Conservation (phyloP, 2,113 vertebrate species). For the Limanda limanda region DNA sequence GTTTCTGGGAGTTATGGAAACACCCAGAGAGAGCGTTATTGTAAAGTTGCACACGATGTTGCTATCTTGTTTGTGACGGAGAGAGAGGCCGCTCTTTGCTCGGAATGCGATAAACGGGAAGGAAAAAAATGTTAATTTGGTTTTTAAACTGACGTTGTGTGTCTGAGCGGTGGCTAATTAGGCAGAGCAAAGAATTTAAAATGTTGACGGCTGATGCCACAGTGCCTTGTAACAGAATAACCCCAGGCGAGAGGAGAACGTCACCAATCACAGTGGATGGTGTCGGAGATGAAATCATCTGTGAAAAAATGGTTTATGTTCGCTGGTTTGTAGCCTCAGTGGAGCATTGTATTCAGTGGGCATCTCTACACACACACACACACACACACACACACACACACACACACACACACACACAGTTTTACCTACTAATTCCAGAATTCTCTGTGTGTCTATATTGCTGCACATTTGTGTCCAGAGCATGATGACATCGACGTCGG, state of each 20-base stretch:
- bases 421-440: no score
- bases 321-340: background rate
- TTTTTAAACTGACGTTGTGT: background rate
- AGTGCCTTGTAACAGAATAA: background rate
- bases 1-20: background rate
- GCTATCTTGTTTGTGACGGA: slow-evolving; percentile 8
- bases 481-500: no score
- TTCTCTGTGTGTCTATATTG: no score
- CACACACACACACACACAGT: background rate
- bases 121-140: background rate
- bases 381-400: slow-evolving; percentile 2
- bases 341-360: background rate
- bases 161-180: slow-evolving; percentile 32
- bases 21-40: slow-evolving; percentile 13
- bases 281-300: slow-evolving; percentile 13
- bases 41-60: slow-evolving; percentile 9
- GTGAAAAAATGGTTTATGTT: slow-evolving; percentile 5
- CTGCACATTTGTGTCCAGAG: no score
- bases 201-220: slow-evolving; percentile 39
- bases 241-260: background rate
- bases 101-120: background rate
- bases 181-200: slow-evolving; percentile 3
- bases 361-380: background rate
- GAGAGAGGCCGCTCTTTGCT: background rate
- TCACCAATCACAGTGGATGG: background rate